phyloP scores from a whole-genome alignment of 2,113 vertebrate genomes.

The Hipposideros armiger region DNA sequence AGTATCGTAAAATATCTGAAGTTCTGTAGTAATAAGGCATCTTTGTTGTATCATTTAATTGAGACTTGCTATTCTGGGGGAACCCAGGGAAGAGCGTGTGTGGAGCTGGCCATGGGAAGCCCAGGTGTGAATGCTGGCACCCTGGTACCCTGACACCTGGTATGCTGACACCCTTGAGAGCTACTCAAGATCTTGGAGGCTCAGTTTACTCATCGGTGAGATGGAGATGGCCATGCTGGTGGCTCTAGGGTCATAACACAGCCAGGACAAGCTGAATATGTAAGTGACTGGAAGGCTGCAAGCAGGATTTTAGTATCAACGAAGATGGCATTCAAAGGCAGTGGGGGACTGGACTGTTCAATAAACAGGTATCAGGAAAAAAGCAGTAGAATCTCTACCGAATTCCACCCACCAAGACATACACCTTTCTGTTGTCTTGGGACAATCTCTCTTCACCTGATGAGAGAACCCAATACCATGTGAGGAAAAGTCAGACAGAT shows the following conservation, averaged over 20 bases:
- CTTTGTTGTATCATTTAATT: too few species aligned
- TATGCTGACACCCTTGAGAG: too few species aligned
- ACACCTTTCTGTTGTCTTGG: too few species aligned
- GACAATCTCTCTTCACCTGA: background rate
- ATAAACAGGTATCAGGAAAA: background rate
- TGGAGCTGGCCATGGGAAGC: accelerated
- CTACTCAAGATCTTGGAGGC: accelerated
- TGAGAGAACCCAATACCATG: background rate
- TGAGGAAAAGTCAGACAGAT: background rate
- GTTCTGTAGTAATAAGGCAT: accelerated
- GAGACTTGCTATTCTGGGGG: accelerated
- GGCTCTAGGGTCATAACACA: accelerated
- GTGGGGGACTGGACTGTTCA: background rate
- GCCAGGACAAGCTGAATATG: background rate
- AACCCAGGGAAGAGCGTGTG: accelerated
- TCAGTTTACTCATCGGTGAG: background rate
- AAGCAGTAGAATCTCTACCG: background rate
- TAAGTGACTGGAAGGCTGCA: accelerated
- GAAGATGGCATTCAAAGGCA: too few species aligned
- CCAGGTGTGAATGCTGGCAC: accelerated
- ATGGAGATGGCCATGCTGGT: accelerated
- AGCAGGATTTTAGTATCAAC: accelerated
- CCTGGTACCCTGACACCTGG: background rate
- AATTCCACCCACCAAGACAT: background rate
- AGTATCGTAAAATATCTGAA: accelerated